phyloP scores from a whole-genome alignment of 1,140 invertebrate genomes.

The Hesperophylax magnus region DNA sequence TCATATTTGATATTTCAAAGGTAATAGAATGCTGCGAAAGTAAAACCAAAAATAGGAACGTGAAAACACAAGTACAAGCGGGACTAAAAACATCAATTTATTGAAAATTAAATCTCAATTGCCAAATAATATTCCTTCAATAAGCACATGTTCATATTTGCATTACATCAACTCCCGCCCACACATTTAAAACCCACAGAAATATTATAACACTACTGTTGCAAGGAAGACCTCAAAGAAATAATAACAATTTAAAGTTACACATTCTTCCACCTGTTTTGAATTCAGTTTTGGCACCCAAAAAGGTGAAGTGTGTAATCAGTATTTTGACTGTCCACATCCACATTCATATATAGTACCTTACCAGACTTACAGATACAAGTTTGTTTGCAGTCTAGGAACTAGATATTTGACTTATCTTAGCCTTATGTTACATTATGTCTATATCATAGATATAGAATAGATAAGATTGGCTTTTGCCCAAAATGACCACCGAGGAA shows the following conservation, averaged over 20 bases:
- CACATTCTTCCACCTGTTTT: neutral
- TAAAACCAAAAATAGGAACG: conserved; percentile 3
- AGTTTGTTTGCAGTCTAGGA: conserved; percentile 38
- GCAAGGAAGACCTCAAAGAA: neutral
- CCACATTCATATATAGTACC: conserved; percentile 14
- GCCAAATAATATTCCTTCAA: too few species aligned
- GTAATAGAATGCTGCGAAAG: neutral
- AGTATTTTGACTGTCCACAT: conserved; percentile 6
- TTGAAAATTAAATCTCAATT: too few species aligned
- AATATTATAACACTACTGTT: too few species aligned
- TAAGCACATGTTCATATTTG: too few species aligned
- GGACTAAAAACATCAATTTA: too few species aligned
- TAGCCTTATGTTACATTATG: conserved; percentile 30
- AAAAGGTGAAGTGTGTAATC: conserved; percentile 22
- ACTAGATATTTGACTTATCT: conserved; percentile 45
- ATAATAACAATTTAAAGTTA: neutral
- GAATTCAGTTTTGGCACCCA: conserved; percentile 34
- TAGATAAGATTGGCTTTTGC: too few species aligned
- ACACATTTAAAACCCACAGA: too few species aligned
- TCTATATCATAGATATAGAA: too few species aligned
- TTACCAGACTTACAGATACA: conserved; percentile 36
- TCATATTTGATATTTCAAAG: neutral
- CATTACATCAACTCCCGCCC: too few species aligned
- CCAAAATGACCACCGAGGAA: too few species aligned
- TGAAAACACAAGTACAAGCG: conserved; percentile 8